Conservation (phyloP, 2,888 invertebrate genomes). For the Latheticus oryzae region DNA sequence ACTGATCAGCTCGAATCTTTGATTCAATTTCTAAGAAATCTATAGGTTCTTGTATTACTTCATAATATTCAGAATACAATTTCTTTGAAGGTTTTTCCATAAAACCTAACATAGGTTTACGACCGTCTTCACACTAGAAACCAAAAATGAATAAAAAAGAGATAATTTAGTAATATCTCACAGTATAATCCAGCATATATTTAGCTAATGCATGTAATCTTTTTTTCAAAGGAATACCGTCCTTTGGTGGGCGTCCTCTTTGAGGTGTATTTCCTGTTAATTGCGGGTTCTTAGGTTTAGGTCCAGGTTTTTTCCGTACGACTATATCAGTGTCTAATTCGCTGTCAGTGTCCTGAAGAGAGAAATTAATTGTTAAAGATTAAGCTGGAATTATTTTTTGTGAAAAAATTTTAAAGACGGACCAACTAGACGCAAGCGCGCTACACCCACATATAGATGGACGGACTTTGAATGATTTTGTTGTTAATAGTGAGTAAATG, state of each 20-base stretch:
- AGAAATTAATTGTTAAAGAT: slow-evolving; percentile 1
- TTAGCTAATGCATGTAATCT: slow-evolving; percentile 85
- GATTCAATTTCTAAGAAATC: slow-evolving; percentile 94
- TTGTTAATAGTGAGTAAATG: slow-evolving; percentile 20
- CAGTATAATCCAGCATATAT: slow-evolving; percentile 75
- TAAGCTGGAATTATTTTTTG: background rate
- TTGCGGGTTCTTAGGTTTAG: slow-evolving; percentile 56
- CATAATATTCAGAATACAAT: slow-evolving; percentile 95
- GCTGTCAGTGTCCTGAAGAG: slow-evolving; percentile 66
- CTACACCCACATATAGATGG: slow-evolving; percentile 18
- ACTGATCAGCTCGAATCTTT: slow-evolving; percentile 88
- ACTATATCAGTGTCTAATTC: slow-evolving; percentile 63
- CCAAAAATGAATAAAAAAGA: slow-evolving; percentile 24
- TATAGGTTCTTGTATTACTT: slow-evolving; percentile 92
- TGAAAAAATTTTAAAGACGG: slow-evolving; percentile 4
- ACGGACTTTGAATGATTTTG: slow-evolving; percentile 2
- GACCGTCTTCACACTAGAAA: slow-evolving; percentile 76
- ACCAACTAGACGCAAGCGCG: slow-evolving; percentile 22
- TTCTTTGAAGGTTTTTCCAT: slow-evolving; percentile 97
- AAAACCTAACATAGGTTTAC: slow-evolving; percentile 91
- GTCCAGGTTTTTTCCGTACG: slow-evolving; percentile 57
- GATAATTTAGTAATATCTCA: slow-evolving; percentile 55
- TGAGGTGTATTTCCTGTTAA: slow-evolving; percentile 49
- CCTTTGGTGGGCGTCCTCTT: slow-evolving; percentile 63
- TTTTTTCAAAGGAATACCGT: slow-evolving; percentile 76